Base-by-base conservation (phyloP, 1,140 invertebrate species). In the Drosophila takahashii region DNA sequence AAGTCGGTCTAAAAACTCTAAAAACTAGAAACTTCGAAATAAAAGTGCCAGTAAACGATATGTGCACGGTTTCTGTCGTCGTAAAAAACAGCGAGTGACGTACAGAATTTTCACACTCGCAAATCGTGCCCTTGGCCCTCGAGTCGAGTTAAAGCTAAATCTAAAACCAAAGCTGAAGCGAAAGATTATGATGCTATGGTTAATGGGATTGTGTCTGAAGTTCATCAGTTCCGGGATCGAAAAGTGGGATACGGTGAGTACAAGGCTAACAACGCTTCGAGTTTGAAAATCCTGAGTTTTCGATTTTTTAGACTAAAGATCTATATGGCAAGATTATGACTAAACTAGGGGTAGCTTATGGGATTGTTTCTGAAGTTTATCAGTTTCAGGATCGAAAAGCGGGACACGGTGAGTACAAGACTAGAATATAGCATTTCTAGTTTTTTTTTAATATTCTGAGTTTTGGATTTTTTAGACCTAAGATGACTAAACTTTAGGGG, bases 111-210 rank as follows among this genome's bases (percentile, higher is more conserved):
- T 34, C 65, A 56, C 41, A 70, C n/a, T 56, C 26, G 16, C 16
- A 44, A 41, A 27, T 32, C 7, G n/a, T 39, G 26, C 64, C 50
- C 67, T 70, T 70, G 50, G 36, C 64, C 67, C 64, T 57, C 66
- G 18, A 34, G 26, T 69, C 32, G 15, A 57, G 64, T 41, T 52
- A 18, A 56, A 69, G 64, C 67, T 69, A 26, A 67, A 52, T 60
- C 50, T 64, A 26, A 22, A 22, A 3, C 22, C 22, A 22, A 22
- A 22, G 22, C 22, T 22, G 22, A 22, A 22, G 22, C 22, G 11
- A 22, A 42, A 22, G 41, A 15, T 22, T 18, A 44, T 32, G 29
- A 32, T 36, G 34, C 32, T 47, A 44, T 67, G 39, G 45, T 27
- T 67, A 67, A 64, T 66, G 44, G 64, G 58, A 66, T 66, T 59